A percentile compares a stretch with the other conserved stretches of the same genome.
Evolutionary conservation across 2,113 vertebrate genomes (phyloP).

Genomic region (Tachysurus fulvidraco): DNA sequence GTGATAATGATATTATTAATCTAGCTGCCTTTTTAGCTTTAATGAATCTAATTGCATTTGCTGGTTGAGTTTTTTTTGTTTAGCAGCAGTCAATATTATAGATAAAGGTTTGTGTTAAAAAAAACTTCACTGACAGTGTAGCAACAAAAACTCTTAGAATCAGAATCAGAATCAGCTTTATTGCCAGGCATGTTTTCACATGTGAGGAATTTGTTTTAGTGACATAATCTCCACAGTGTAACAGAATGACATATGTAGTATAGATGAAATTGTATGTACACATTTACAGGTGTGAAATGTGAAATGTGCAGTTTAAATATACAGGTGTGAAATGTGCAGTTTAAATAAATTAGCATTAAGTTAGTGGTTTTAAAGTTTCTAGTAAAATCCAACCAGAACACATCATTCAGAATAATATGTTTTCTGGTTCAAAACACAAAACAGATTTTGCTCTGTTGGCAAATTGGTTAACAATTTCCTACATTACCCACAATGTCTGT

Average conservation of each 20-base stretch:
- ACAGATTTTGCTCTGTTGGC: background rate
- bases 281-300: too few species aligned
- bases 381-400: background rate
- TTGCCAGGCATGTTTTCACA: too few species aligned
- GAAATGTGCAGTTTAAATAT: too few species aligned
- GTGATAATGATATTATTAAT: conserved; percentile 2
- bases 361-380: background rate
- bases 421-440: background rate
- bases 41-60: background rate
- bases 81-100: background rate
- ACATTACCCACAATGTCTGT: background rate
- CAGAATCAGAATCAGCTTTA: too few species aligned
- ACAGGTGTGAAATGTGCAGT: too few species aligned
- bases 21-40: background rate
- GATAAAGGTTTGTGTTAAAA: background rate
- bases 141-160: background rate
- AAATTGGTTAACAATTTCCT: background rate
- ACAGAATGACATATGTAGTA: too few species aligned
- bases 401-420: background rate
- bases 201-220: too few species aligned
- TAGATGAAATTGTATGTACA: too few species aligned
- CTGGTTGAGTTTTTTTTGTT: background rate
- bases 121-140: background rate
- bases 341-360: too few species aligned
- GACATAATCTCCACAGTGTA: too few species aligned